Evolutionary conservation across 2,797 vertebrate genomes (phyloP), one percentile per base, ranked within the genome.

Genomic region (Hapalemur alaotrensis): DNA sequence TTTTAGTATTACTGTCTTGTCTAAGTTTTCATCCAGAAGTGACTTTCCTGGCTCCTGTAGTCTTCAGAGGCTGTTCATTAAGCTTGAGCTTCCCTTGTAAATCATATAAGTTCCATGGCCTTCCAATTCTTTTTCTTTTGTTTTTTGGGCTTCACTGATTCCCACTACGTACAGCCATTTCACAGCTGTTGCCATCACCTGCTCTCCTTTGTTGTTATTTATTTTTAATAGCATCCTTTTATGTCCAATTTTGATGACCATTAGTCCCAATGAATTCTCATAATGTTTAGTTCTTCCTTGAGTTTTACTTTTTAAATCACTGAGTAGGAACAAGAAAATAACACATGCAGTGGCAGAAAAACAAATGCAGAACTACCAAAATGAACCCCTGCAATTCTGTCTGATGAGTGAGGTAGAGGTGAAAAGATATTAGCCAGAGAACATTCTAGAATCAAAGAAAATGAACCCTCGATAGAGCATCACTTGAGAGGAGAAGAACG

Each of bases 211-310:
- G 82, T 94, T 96, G 93, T 84, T 20, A 95, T 98, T 98, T 97
- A 95, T 98, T 98, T 93, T 98, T 98, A 98, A 96, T 97, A 97
- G 93, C 87, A 97, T 96, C 89, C 86, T 95, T 98, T 97, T 97
- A 96, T 83, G 72, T 92, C 97, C 96, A 95, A 59, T 98, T 98
- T 97, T 97, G 97, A 96, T 98, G 97, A 92, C 94, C 91, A 88
- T 96, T 97, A 89, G 84, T 98, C 96, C 97, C 97, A 98, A 95
- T 97, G 83, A 92, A 94, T 97, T 97, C 57, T 98, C 78, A 88
- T 97, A 97, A 93, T 97, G 73, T 89, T 98, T 97, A 97, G 90
- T 97, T 97, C 92, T 97, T 97, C 96, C 73, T 96, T 96, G 65
- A 83, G 43, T 88, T 98, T 98, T 93, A 7, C 92, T 97, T 97